These are phyloP conservation scores for Sipha flava DNA, from an alignment of 1,140 invertebrate genomes.

Conservation along the genomic window DNA sequence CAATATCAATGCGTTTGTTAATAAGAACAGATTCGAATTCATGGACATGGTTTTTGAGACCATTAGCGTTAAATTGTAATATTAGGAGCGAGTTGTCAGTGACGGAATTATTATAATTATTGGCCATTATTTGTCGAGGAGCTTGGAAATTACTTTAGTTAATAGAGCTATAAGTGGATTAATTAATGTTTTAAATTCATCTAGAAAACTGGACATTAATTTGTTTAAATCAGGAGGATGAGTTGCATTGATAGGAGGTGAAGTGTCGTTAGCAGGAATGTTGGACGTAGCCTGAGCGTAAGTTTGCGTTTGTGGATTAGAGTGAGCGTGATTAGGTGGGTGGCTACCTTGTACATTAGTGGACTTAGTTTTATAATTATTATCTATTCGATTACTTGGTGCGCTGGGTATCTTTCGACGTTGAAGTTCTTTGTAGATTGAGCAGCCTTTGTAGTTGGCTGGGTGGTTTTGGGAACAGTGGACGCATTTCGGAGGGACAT, in stretches of 20 bases:
- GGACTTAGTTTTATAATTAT: background rate
- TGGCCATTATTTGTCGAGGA: constrained; percentile 4
- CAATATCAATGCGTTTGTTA: constrained; percentile 36
- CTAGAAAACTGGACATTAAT: too few relatives aligned
- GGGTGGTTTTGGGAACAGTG: too few relatives aligned
- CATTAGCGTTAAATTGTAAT: constrained; percentile 35
- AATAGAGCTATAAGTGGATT: too few relatives aligned
- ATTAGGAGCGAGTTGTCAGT: background rate
- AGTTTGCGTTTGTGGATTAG: background rate
- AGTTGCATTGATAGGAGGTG: background rate
- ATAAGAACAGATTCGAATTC: constrained; percentile 35
- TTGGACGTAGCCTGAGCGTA: background rate
- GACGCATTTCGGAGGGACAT: constrained; percentile 39
- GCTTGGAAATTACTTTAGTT: too few relatives aligned
- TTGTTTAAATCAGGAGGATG: background rate
- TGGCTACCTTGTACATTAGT: too few relatives aligned
- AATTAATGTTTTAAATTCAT: too few relatives aligned
- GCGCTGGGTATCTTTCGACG: background rate
- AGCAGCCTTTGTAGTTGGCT: too few relatives aligned
- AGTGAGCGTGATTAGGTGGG: background rate
- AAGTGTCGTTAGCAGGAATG: background rate
- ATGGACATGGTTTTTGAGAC: constrained; percentile 32
- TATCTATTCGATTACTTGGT: background rate
- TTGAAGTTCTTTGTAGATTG: too few relatives aligned
- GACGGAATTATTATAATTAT: background rate